phyloP scores from a whole-genome alignment of 2,888 invertebrate species.

The Sphaerolaimus hirsutus region DNA sequence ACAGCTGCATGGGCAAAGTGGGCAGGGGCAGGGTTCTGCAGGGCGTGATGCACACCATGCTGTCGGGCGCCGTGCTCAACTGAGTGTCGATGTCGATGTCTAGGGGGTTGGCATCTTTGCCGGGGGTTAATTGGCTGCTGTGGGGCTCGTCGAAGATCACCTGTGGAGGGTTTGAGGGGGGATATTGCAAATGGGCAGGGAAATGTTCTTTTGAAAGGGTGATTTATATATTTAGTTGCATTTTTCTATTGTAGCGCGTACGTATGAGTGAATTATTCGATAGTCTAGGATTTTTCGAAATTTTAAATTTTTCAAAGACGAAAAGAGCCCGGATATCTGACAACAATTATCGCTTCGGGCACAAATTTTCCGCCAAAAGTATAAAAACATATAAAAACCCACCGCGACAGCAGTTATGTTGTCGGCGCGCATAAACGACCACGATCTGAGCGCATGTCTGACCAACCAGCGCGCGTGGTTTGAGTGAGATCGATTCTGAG shows the following conservation, averaged over 20 bases:
- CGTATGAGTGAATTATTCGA: too few species aligned
- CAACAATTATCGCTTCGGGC: background rate
- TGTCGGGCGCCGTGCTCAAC: background rate
- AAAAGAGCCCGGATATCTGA: background rate
- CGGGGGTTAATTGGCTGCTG: background rate
- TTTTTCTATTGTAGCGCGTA: too few species aligned
- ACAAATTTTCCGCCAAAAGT: background rate
- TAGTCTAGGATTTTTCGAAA: too few species aligned
- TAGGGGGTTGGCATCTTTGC: background rate
- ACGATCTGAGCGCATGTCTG: conserved; percentile 51
- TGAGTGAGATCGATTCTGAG: conserved; percentile 9
- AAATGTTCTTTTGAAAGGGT: too few species aligned
- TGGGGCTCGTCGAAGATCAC: conserved; percentile 2
- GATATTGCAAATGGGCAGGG: too few species aligned
- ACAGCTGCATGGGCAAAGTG: conserved; percentile 6
- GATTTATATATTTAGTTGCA: too few species aligned
- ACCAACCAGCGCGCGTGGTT: conserved; percentile 77
- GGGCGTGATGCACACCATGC: background rate
- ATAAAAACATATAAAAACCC: conserved; percentile 33
- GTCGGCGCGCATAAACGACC: conserved; percentile 72
- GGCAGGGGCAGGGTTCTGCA: background rate
- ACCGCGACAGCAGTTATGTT: conserved; percentile 80
- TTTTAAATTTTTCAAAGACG: too few species aligned
- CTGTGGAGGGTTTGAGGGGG: background rate
- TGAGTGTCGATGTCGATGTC: too few species aligned